A percentile compares a stretch with the other conserved stretches of the same genome.
Evolutionary conservation across 2,797 vertebrate genomes (phyloP).

Genomic region (Pyrrhura leucotis): DNA sequence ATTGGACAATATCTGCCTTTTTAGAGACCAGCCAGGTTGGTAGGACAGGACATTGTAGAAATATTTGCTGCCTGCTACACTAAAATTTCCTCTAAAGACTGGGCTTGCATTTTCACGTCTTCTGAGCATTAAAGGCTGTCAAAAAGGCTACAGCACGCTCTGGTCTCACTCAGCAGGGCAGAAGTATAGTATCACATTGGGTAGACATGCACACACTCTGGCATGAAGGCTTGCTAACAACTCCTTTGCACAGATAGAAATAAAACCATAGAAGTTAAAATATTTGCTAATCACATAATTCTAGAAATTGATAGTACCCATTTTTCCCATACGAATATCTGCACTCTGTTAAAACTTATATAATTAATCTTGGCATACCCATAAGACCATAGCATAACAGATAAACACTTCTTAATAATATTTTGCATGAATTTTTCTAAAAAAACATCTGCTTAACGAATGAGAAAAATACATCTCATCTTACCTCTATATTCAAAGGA

Average conservation of each 20-base stretch:
- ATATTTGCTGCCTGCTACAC: neutral
- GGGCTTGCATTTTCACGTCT: neutral
- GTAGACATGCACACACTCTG: neutral
- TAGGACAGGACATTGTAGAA: neutral
- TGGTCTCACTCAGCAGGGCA: neutral
- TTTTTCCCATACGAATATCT: neutral
- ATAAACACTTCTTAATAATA: neutral
- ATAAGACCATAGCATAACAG: neutral
- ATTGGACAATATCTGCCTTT: neutral
- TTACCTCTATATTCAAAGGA: conserved; percentile 69
- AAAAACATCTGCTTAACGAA: neutral
- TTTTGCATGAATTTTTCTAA: neutral
- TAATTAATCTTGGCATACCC: neutral
- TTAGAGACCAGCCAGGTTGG: neutral
- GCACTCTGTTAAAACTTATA: neutral
- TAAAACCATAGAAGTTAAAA: neutral
- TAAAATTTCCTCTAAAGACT: neutral
- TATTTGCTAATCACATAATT: neutral
- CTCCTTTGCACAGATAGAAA: neutral
- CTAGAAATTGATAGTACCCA: neutral
- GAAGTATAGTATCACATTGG: neutral
- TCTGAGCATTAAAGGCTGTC: neutral
- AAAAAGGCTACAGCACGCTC: neutral
- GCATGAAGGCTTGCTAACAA: neutral
- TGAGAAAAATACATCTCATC: neutral